These are phyloP conservation scores for Hydropsyche tenuis DNA, from an alignment of 1,140 invertebrate genomes.

Conservation along the genomic window DNA sequence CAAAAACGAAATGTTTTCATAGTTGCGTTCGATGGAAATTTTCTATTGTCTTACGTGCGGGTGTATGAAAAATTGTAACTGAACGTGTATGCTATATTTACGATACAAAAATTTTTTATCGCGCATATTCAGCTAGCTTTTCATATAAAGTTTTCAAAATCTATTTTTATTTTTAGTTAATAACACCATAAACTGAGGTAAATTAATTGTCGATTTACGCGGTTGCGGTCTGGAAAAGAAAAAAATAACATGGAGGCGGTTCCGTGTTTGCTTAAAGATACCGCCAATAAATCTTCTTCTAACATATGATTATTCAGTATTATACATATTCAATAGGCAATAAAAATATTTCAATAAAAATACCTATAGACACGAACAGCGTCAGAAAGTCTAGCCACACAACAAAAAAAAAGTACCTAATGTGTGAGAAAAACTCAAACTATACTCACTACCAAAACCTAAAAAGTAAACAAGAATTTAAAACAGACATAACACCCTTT, in stretches of 20 bases:
- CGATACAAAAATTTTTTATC: no score
- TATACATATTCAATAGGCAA: constrained; percentile 34
- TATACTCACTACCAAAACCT: no score
- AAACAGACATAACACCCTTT: no score
- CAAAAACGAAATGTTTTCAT: no score
- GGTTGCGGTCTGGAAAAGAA: neutral
- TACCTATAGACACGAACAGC: constrained; percentile 4
- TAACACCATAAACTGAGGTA: neutral
- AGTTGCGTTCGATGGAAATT: no score
- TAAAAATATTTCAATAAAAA: constrained; percentile 35
- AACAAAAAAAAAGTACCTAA: neutral
- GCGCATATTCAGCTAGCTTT: no score
- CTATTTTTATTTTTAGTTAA: neutral
- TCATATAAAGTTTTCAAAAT: no score
- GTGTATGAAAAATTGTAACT: no score
- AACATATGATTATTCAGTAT: constrained; percentile 28
- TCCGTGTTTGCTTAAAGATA: constrained; percentile 27
- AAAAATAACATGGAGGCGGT: constrained; percentile 11
- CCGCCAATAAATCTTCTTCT: constrained; percentile 21
- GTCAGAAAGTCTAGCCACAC: constrained; percentile 7
- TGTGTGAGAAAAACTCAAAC: neutral
- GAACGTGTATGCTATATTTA: no score
- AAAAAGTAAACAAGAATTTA: no score
- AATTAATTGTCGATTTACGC: constrained; percentile 9
- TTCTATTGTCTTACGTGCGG: no score